Evolutionary conservation across 1,140 invertebrate species (phyloP), one percentile per base, ranked within the genome.

Genomic region (Cydia fagiglandana): DNA sequence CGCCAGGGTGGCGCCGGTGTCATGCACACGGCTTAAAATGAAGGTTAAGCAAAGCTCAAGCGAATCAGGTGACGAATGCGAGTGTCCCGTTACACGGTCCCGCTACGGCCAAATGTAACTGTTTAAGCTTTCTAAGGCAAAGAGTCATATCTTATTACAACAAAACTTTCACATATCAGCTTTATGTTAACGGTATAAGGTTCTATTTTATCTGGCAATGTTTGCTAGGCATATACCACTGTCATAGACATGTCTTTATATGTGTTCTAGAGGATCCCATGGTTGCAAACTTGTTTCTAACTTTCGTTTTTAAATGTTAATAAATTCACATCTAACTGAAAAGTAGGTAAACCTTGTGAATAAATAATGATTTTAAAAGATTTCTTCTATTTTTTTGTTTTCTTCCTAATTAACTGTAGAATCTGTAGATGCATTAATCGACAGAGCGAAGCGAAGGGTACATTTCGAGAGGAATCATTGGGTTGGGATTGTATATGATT

Each of bases 41-140:
- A 20, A 61, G 56, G 56, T 12, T 24, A 61, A 61, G 56, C 20
- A 61, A 61, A 61, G 56, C 56, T 61, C n/a, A 61, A 61, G 10
- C 56, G 17, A 61, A 24, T 61, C 56, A 61, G 20, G 20, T 61
- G 56, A 61, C 56, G 56, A 61, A 61, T 24, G 56, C 56, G 5
- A 0, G 9, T 10, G 56, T 61, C 56, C 56, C 56, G 56, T 61
- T 61, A 61, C 2, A 6, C 56, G 56, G 20, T 61, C 7, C 56
- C 56, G 56, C 56, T 61, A 61, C 56, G 56, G 20, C 56, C 56
- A 61, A 61, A 61, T 61, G 56, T 61, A 61, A 61, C 56, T 61
- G 56, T 61, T 61, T 7, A 9, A 3, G 12, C 56, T 24, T 61
- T 24, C 20, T 61, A 24, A 61, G 20, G 7, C 56, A 61, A 61